A percentile compares a stretch with the other conserved stretches of the same genome.
phyloP scores from a whole-genome alignment of 2,888 invertebrate genomes.

The Iphiclides podalirius region DNA sequence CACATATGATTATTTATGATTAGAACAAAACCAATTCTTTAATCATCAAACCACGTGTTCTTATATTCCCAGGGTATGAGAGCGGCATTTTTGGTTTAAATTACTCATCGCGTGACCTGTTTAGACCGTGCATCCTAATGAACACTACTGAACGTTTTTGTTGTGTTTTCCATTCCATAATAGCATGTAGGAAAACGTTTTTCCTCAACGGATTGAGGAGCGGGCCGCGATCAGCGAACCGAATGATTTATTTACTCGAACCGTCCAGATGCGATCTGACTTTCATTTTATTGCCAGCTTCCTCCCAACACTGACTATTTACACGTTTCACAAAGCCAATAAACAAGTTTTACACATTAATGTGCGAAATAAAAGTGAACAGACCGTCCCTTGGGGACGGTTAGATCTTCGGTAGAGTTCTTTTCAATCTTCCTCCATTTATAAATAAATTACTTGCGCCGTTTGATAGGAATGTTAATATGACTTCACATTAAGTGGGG shows the following conservation, averaged over 20 bases:
- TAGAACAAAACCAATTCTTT: too few relatives aligned
- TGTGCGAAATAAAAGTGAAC: constrained; percentile 10
- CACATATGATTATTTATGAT: too few relatives aligned
- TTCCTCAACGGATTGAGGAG: not conserved
- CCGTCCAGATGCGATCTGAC: constrained; percentile 13
- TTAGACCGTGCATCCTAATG: too few relatives aligned
- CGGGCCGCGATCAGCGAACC: constrained; percentile 10
- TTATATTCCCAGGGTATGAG: too few relatives aligned
- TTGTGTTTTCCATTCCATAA: too few relatives aligned
- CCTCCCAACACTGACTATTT: constrained; percentile 21
- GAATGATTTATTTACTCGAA: constrained; percentile 8
- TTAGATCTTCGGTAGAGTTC: not conserved
- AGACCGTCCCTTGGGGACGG: not conserved
- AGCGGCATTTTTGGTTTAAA: too few relatives aligned
- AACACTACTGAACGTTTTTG: too few relatives aligned
- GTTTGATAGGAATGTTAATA: not conserved
- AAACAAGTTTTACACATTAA: constrained; percentile 9
- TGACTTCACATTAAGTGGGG: too few relatives aligned
- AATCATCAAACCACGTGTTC: too few relatives aligned
- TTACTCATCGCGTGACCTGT: constrained; percentile 47
- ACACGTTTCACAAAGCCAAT: constrained; percentile 9
- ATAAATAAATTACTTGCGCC: not conserved
- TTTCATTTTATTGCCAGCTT: constrained; percentile 21
- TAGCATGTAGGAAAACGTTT: too few relatives aligned
- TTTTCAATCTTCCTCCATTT: not conserved